These are phyloP conservation scores for Tuta absoluta DNA, from an alignment of 2,888 invertebrate genomes.

Conservation along the genomic window DNA sequence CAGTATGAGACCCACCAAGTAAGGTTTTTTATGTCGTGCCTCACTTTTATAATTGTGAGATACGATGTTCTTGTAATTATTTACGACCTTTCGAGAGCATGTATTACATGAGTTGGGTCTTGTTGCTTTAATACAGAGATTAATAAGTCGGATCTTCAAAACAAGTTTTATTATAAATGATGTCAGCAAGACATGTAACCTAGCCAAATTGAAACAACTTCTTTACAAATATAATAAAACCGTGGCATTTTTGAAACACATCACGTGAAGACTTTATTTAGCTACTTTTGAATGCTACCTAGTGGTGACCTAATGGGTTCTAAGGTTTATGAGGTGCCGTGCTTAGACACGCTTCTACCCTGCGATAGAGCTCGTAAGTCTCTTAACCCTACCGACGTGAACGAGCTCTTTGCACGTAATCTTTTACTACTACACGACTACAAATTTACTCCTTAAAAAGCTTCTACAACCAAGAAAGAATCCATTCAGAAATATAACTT, in stretches of 20 bases:
- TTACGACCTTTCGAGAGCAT: constrained; percentile 52
- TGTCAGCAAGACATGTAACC: constrained; percentile 13
- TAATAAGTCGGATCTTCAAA: constrained; percentile 34
- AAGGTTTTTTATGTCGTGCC: constrained; percentile 59
- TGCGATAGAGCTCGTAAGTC: constrained; percentile 43
- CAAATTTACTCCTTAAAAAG: constrained; percentile 26
- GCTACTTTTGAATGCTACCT: constrained; percentile 28
- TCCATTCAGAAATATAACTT: constrained; percentile 49
- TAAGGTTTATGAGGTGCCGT: constrained; percentile 51
- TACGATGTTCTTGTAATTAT: constrained; percentile 63
- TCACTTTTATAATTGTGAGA: constrained; percentile 65
- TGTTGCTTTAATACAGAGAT: constrained; percentile 23
- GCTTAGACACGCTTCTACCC: constrained; percentile 39
- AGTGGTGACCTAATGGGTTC: constrained; percentile 43
- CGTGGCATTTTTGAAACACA: background rate
- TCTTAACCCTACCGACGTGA: constrained; percentile 34
- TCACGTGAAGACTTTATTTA: constrained; percentile 29
- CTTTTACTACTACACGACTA: constrained; percentile 32
- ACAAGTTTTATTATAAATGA: constrained; percentile 32
- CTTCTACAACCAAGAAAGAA: constrained; percentile 40
- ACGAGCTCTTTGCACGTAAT: constrained; percentile 46
- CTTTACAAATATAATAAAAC: background rate
- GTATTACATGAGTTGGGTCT: constrained; percentile 34
- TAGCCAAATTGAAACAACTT: constrained; percentile 11
- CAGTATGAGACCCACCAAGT: constrained; percentile 51